Evolutionary conservation across 2,113 vertebrate species (phyloP), one percentile per base, ranked within the genome.

Genomic region (Haplochromis vanheusdeni): DNA sequence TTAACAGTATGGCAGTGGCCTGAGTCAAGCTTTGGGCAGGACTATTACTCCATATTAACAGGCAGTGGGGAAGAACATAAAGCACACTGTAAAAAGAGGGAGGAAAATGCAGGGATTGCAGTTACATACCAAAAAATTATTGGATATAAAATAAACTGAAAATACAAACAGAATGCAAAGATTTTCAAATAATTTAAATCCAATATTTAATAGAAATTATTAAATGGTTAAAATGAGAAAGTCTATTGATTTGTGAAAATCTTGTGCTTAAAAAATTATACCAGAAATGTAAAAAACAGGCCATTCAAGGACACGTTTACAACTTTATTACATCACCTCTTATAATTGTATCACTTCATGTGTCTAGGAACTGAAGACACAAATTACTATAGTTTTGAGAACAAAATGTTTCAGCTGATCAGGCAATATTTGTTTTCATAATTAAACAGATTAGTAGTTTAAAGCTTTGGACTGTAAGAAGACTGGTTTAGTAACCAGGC

Each of bases 1-100:
- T 88, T 97, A 97, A 97, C 97, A 96, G 96, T 97, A 96, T 97
- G 97, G 97, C 97, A 96, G 96, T 96, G 96, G 91, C 87, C 88
- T 47, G 31, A 91, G 89, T 86, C 81, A 40, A 42, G 35, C 58
- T 80, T 60, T 80, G 68, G 81, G 54, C 81, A 85, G 82, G 28
- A 33, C 79, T 33, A 87, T 92, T 82, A 83, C 54, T 90, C 52
- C 56, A 86, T 80, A 56, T 84, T 90, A 77, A 89, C 73, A 86
- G 75, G 75, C 37, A 31, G 60, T 68, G 62, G 26, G 28, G 26
- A 11, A 40, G 17, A 70, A 80, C n/a, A 28, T 52, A 60, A 52
- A 31, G 16, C 6, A 3, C 7, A 45, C 6, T 35, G 49, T 5
- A 33, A 17, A 47, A 33, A 77, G 42, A 82, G 13, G 47, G 51